Base-by-base conservation (phyloP, 2,888 invertebrate species). In the Neoascia interrupta region DNA sequence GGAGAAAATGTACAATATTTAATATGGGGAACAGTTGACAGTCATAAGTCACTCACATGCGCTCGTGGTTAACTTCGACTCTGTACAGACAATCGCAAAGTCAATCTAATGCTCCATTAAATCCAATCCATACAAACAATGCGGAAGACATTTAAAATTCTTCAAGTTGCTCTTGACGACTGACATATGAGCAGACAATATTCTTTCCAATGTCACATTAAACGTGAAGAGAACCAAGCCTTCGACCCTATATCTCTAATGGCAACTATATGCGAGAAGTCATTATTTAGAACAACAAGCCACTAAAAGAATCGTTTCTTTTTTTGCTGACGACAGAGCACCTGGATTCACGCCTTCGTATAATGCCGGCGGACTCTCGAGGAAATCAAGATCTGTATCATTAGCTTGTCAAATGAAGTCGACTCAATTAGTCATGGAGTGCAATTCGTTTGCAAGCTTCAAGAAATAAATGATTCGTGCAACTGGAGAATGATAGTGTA, bases 371-470 rank as follows among this genome's bases (percentile, higher is more conserved):
- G 45, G 15, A 51, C 49, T 68, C 13, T 26, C n/a, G 41, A 11
- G 18, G 21, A 60, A 69, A 70, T 70, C 51, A 28, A 16, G 61
- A 61, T 34, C 54, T 61, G 36, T 61, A 41, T 61, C 61, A 69
- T 21, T 36, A 47, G n/a, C n/a, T n/a, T 18, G 47, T 28, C 51
- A 63, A 75, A 70, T 70, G 51, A 58, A 75, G 63, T 75, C 63
- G 56, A 75, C 70, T 75, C 75, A 75, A 75, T 75, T 75, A 75
- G 75, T 75, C 75, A 75, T 70, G 75, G 56, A 51, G 56, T 56
- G 63, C 75, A 58, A 70, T 75, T 21, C 41, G 68, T 49, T 63
- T 47, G 54, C 41, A 56, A 45, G 31, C 54, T 63, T 61, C 37
- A n/a, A 15, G 34, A 6, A 54, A 34, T 13, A 31, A 47, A 60